A percentile compares a stretch with the other conserved stretches of the same genome.
Conservation (phyloP, 2,113 vertebrate genomes). For the Ia io region DNA sequence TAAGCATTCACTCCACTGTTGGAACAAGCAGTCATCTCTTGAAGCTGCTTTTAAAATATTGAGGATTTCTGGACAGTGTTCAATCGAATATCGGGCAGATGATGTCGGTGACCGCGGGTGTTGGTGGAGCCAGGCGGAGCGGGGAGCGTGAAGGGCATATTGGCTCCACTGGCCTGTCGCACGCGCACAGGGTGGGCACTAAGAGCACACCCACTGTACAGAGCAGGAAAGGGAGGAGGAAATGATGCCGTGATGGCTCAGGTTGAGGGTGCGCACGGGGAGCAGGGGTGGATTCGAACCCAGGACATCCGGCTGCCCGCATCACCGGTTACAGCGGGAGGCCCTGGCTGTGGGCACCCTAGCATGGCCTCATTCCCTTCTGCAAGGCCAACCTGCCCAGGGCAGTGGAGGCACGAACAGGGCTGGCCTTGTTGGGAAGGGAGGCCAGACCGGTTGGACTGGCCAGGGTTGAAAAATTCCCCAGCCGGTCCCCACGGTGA, state of each 20-base stretch:
- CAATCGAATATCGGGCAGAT: background rate
- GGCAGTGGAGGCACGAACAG: background rate
- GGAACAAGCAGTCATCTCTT: background rate
- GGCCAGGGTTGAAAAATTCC: background rate
- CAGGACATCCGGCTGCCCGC: background rate
- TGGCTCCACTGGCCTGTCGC: background rate
- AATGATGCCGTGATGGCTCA: background rate
- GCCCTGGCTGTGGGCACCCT: too few relatives aligned
- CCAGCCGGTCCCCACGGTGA: background rate
- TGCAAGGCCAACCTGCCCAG: background rate
- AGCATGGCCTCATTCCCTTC: background rate
- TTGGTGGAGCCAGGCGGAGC: background rate
- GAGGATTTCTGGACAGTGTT: slow-evolving; percentile 11
- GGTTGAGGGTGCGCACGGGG: background rate
- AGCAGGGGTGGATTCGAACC: background rate
- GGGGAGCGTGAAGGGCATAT: rapidly evolving
- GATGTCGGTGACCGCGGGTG: background rate
- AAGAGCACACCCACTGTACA: background rate
- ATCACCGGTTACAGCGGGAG: background rate
- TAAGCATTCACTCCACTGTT: slow-evolving; percentile 23
- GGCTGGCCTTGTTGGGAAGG: background rate
- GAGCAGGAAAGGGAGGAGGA: background rate
- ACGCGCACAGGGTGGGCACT: background rate
- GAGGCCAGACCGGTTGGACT: slow-evolving; percentile 46
- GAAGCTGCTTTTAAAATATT: slow-evolving; percentile 53